phyloP scores from a whole-genome alignment of 2,113 vertebrate species.

The Genyomyrus donnyi region DNA sequence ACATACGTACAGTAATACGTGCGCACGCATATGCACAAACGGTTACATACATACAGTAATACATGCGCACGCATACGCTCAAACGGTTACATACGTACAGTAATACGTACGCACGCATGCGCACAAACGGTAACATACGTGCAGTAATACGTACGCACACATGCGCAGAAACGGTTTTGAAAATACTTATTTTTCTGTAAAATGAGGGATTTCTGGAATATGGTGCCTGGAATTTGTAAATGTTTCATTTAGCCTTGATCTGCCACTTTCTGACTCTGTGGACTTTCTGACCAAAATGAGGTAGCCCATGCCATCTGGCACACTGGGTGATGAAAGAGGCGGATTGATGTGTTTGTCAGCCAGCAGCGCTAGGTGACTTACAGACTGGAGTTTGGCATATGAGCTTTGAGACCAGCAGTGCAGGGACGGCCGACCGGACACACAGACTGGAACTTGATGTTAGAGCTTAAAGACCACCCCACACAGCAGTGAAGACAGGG shows the following conservation, averaged over 20 bases:
- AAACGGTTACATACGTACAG: too few relatives aligned
- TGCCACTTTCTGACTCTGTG: neutral
- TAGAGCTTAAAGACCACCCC: too few relatives aligned
- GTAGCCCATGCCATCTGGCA: neutral
- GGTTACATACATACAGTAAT: too few relatives aligned
- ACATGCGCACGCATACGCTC: too few relatives aligned
- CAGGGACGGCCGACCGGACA: neutral
- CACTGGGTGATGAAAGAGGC: neutral
- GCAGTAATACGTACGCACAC: too few relatives aligned
- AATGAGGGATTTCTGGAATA: slow-evolving; percentile 13
- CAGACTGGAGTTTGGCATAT: neutral
- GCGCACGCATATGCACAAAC: too few relatives aligned
- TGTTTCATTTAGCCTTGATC: neutral
- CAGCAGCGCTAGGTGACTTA: neutral
- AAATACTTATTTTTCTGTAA: slow-evolving; percentile 17
- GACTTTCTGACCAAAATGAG: neutral
- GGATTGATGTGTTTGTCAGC: neutral
- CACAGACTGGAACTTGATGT: too few relatives aligned
- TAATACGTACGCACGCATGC: too few relatives aligned
- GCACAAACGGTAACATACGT: too few relatives aligned
- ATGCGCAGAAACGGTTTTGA: too few relatives aligned
- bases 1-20: too few relatives aligned
- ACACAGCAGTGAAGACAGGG: too few relatives aligned
- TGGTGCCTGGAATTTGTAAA: neutral
- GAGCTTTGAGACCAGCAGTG: neutral